Evolutionary conservation across 2,113 vertebrate genomes (phyloP), one percentile per base, ranked within the genome.

Genomic region (Brachyhypopomus occidentalis): DNA sequence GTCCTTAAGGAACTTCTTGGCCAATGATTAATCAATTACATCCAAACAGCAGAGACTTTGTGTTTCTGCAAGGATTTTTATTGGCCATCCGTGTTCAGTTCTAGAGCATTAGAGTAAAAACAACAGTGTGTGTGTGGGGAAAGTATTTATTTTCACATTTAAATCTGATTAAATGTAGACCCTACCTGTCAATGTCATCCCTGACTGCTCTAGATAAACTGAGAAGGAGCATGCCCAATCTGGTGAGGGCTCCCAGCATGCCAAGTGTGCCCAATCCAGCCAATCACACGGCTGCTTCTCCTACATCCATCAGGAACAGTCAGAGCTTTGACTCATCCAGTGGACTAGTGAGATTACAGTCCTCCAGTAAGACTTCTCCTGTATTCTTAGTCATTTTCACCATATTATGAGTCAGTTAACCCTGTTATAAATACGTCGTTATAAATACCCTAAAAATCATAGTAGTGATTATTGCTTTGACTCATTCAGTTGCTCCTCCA

Each of bases 151-250:
- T 45, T 38, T 63, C 20, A 45, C 16, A 36, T 38, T 76, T 76
- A 72, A 14, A 25, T 16, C 52, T 25, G 60, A 22, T 8, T 58
- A 4, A 58, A 8, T 74, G 52, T 60, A 58, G 45, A 30, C 14
- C 34, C 20, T 48, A 38, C 48, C 36, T 59, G 36, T 56, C 20
- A 17, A 23, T 69, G 34, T 30, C 67, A 70, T 70, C 36, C 66
- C 55, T 60, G 67, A 72, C 38, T 71, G 17, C 27, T 34, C 73
- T 77, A 99, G 97, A 96, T 92, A 96, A 96, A 71, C 94, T 97
- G 82, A 92, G 95, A 80, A 95, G 96, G 89, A 98, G 97, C 89
- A 96, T 98, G 96, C 97, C 97, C 56, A 97, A 97, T 85, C 93
- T 99, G 0, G 90, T 91, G 73, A 73, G 86, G 78, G 73, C 89